Evolutionary conservation across 2,797 vertebrate species (phyloP), one percentile per base, ranked within the genome.

Genomic region (Enteromius mattozi): DNA sequence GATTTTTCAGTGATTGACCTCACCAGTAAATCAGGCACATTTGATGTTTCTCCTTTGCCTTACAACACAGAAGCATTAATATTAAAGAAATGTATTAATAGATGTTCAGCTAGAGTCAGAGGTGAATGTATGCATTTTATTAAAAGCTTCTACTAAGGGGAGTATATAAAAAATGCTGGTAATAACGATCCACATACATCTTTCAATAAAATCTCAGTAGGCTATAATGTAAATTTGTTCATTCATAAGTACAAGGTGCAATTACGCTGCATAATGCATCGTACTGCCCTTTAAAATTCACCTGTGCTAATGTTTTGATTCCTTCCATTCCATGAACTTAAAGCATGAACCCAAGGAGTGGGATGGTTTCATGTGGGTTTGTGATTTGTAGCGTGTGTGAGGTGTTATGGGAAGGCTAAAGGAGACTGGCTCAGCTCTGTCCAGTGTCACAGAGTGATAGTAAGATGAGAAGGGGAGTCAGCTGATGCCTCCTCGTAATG

Each of bases 251-350:
- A 91, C 88, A 92, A 92, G 90, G 91, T 92, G 88, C 93, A 94
- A 95, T 95, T 95, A 94, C 12, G 12, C 10, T 45, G 92, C 92
- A 88, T 90, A 89, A 92, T 49, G 24, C 92, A 92, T 93, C 93
- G 92, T 88, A 89, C 90, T 91, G 91, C 89, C 91, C 92, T 92
- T 94, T 94, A 93, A 94, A 93, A 93, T 90, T 94, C 92, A 94
- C 93, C 94, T 95, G 92, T 91, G 92, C 84, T 33, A 80, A 88
- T 86, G 91, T 94, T 92, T 92, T 89, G 90, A 94, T 95, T 95
- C 93, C 94, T 96, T 94, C 93, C 90, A 87, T 96, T 94, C 93
- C 91, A 88, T 93, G 95, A 93, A 88, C 94, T 95, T 94, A 93
- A 89, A 63, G 19, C n/a, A 24, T 21, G n/a, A 63, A 61, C 24